Base-by-base conservation (phyloP, 1,140 invertebrate genomes). In the Drosophila sechellia region DNA sequence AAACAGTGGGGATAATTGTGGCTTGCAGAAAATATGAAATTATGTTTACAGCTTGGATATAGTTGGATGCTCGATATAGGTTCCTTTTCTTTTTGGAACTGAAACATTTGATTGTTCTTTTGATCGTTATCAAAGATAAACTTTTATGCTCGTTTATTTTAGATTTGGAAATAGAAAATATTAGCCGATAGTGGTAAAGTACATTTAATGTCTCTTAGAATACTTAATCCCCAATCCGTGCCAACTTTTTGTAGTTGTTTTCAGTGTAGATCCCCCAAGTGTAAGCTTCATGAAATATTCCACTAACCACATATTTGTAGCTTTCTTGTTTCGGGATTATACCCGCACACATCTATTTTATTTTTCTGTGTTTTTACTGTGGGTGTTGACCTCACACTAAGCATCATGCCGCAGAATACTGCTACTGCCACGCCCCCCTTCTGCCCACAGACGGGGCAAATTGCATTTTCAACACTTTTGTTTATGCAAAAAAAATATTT, bases 381-480 rank as follows among this genome's bases (percentile, higher is more conserved):
- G 74, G 79, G 65, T 72, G 20, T 87, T 87, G 75, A 79, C 83
- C 81, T 87, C 72, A 79, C 66, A 72, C 72, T 73, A 77, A 69
- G 81, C 81, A 49, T 20, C 35, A 15, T 61, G 31, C 45, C 49
- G 25, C 60, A 50, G 27, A 15, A 60, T 39, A 8, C 42, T 45
- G 15, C 39, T 8, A 31, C 37, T 42, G 43, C n/a, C 46, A 12
- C 42, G 8, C 40, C 27, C 17, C 17, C n/a, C 20, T 1, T 34
- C 12, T 17, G 5, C 40, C 43, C 60, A 49, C 55, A 60, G 46
- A 20, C 70, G 49, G 40, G 42, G 68, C 61, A 87, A 87, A 87
- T 87, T 87, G 84, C 84, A 84, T 87, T 87, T 87, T 84, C 84
- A 87, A 90, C 81, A 87, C 76, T 79, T 87, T 89, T 87, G 84